phyloP scores from a whole-genome alignment of 2,888 invertebrate genomes.

The Eretmocerus hayati region DNA sequence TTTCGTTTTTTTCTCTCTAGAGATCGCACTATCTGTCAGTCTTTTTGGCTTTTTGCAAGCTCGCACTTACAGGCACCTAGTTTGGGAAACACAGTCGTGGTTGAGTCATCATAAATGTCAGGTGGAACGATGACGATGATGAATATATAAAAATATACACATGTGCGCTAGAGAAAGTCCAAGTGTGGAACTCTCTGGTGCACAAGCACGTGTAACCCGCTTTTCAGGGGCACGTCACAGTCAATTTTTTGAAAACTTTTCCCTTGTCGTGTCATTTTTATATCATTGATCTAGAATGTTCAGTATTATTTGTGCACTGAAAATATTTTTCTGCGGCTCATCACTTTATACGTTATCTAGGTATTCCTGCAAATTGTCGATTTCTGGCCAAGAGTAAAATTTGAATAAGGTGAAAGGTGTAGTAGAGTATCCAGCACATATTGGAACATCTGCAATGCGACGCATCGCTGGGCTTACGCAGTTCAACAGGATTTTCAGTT shows the following conservation, averaged over 20 bases:
- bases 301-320: no score
- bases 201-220: constrained; percentile 27
- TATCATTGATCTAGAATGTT: no score
- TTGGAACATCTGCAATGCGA: constrained; percentile 24
- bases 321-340: no score
- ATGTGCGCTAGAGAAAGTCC: no score
- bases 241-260: constrained; percentile 9
- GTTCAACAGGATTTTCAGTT: no score
- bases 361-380: no score
- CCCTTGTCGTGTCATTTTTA: constrained; percentile 13
- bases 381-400: no score
- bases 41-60: constrained; percentile 6
- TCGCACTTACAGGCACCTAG: constrained; percentile 38
- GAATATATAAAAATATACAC: constrained; percentile 10
- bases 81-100: constrained; percentile 48
- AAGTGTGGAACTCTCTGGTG: no score
- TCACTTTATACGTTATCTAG: no score
- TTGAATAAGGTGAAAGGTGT: no score
- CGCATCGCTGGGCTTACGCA: constrained; percentile 45
- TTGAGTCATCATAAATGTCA: constrained; percentile 37
- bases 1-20: no score
- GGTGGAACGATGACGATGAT: constrained; percentile 29
- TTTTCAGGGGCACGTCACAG: constrained; percentile 18
- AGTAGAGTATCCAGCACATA: no score
- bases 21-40: neutral